Percentiles rank a stretch among this genome's conserved stretches.
Conservation (phyloP, 2,888 invertebrate genomes). For the Geotrupes spiniger region DNA sequence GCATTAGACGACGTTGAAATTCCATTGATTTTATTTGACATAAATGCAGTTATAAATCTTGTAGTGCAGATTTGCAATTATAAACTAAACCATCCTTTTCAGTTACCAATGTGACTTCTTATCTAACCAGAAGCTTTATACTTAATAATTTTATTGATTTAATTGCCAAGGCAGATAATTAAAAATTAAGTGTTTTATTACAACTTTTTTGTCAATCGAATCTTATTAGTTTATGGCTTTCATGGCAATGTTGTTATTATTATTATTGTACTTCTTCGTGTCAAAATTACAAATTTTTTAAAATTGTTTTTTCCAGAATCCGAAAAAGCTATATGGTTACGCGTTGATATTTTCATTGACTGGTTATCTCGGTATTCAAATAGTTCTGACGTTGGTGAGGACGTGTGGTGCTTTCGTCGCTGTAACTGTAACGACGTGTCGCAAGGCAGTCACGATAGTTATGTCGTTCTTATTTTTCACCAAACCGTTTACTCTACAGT, state of each 20-base stretch:
- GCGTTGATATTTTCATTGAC: slow-evolving; percentile 82
- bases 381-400: slow-evolving; percentile 86
- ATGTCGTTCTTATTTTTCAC: slow-evolving; percentile 91
- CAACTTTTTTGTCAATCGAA: too few species aligned
- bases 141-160: too few species aligned
- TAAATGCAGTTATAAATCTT: too few species aligned
- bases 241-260: slow-evolving; percentile 7
- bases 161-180: too few species aligned
- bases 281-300: slow-evolving; percentile 5
- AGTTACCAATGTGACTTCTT: too few species aligned
- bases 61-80: too few species aligned
- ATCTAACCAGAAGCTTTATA: too few species aligned
- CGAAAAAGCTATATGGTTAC: slow-evolving; percentile 76
- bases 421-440: slow-evolving; percentile 87
- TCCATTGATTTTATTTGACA: too few species aligned
- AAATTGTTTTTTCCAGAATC: slow-evolving; percentile 55
- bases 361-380: slow-evolving; percentile 91
- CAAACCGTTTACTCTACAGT: slow-evolving; percentile 81
- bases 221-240: background rate
- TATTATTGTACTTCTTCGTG: slow-evolving; percentile 9
- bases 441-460: slow-evolving; percentile 89
- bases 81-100: too few species aligned
- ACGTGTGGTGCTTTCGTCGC: slow-evolving; percentile 89
- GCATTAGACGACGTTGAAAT: too few species aligned
- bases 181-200: too few species aligned